phyloP scores from a whole-genome alignment of 2,888 invertebrate species.

The Rhimphoctona megacephalus region DNA sequence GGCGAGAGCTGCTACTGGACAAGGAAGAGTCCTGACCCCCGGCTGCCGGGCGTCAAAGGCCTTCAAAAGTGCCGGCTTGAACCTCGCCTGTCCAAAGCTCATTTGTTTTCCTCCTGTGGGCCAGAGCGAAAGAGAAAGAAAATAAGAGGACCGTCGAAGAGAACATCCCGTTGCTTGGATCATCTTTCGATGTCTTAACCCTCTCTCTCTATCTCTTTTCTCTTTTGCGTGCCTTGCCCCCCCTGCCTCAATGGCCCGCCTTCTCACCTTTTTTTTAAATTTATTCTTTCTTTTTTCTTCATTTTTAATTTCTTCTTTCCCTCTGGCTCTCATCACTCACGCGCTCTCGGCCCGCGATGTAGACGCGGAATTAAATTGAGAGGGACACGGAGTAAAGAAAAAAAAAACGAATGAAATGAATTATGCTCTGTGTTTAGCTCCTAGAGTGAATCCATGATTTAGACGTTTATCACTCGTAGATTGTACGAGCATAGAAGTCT shows the following conservation, averaged over 20 bases:
- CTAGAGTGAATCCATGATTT: constrained; percentile 68
- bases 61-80: constrained; percentile 81
- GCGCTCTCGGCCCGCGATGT: constrained; percentile 30
- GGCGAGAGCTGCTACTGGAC: constrained; percentile 79
- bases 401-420: constrained; percentile 61
- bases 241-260: constrained; percentile 33
- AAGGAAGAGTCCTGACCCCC: constrained; percentile 75
- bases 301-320: constrained; percentile 62
- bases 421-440: constrained; percentile 67
- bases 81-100: constrained; percentile 80
- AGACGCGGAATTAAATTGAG: constrained; percentile 59
- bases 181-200: constrained; percentile 66
- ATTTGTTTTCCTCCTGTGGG: constrained; percentile 79
- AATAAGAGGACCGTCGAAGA: constrained; percentile 45
- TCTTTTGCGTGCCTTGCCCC: neutral
- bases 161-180: constrained; percentile 29
- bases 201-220: constrained; percentile 40
- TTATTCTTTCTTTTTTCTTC: constrained; percentile 20
- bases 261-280: constrained; percentile 54
- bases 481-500: constrained; percentile 58
- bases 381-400: constrained; percentile 20
- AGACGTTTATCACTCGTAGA: constrained; percentile 68
- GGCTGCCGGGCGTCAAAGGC: constrained; percentile 79
- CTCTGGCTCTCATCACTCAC: constrained; percentile 48
- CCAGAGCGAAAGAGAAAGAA: constrained; percentile 36